phyloP scores from a whole-genome alignment of 2,797 vertebrate genomes.

The Malurus leucopterus region DNA sequence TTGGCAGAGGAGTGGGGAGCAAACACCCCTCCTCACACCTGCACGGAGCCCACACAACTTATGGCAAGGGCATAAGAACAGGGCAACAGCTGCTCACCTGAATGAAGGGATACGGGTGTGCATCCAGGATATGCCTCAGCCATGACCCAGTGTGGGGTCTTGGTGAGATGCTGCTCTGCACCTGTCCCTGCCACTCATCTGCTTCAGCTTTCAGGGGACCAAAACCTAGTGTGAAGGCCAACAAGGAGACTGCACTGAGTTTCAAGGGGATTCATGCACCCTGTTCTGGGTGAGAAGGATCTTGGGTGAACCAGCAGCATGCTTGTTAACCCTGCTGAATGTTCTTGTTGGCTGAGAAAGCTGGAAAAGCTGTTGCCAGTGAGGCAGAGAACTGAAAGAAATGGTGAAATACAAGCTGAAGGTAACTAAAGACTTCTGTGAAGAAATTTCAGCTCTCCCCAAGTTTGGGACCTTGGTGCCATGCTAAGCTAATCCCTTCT shows the following conservation, averaged over 20 bases:
- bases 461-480: rapidly evolving
- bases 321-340: background rate
- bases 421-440: background rate
- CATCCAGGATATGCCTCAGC: background rate
- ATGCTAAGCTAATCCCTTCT: background rate
- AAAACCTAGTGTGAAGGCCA: background rate
- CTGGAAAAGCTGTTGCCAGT: background rate
- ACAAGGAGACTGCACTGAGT: background rate
- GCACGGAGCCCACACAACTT: background rate
- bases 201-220: background rate
- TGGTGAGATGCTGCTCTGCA: background rate
- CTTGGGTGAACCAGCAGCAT: background rate
- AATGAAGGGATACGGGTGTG: background rate
- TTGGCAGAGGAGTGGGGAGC: background rate
- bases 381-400: background rate
- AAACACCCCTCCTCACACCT: background rate
- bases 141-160: background rate
- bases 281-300: background rate
- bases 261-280: background rate
- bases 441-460: background rate
- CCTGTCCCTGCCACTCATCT: background rate
- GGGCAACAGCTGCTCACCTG: background rate
- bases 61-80: background rate
- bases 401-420: background rate
- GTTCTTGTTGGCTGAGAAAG: background rate